phyloP scores from a whole-genome alignment of 2,797 vertebrate genomes.

The Gorsachius magnificus region DNA sequence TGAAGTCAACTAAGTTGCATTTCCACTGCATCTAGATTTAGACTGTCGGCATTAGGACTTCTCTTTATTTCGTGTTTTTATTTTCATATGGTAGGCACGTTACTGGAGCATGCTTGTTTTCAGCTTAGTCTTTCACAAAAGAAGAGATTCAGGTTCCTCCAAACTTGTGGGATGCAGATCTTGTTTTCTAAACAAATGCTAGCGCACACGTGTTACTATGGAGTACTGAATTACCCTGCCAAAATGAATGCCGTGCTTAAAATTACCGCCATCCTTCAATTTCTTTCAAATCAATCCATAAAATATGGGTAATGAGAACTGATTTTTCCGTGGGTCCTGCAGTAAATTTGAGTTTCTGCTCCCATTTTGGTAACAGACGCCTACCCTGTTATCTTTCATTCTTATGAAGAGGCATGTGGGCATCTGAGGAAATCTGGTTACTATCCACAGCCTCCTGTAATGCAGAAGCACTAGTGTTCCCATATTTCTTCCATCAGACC shows the following conservation, averaged over 20 bases:
- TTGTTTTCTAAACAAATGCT: not conserved
- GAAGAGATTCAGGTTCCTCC: not conserved
- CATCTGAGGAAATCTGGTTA: not conserved
- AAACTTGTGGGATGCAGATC: not conserved
- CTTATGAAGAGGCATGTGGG: fast-evolving
- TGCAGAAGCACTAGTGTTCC: not conserved
- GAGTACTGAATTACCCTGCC: not conserved
- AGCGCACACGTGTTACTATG: not conserved
- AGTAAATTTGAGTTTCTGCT: not conserved
- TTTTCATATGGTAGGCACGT: not conserved
- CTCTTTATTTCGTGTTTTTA: not conserved
- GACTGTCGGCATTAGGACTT: not conserved
- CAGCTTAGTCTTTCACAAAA: not conserved
- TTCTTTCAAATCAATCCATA: not conserved
- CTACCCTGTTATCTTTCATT: not conserved
- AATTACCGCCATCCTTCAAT: not conserved
- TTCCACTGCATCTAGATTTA: constrained; percentile 11
- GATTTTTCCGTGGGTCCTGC: not conserved
- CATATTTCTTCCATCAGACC: not conserved
- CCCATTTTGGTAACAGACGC: not conserved
- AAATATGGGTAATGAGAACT: not conserved
- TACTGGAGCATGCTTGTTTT: not conserved
- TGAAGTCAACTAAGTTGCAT: not conserved
- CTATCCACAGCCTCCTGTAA: not conserved
- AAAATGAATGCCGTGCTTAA: not conserved